Conservation (phyloP, 2,113 vertebrate species). For the Dolichotis patagonum region DNA sequence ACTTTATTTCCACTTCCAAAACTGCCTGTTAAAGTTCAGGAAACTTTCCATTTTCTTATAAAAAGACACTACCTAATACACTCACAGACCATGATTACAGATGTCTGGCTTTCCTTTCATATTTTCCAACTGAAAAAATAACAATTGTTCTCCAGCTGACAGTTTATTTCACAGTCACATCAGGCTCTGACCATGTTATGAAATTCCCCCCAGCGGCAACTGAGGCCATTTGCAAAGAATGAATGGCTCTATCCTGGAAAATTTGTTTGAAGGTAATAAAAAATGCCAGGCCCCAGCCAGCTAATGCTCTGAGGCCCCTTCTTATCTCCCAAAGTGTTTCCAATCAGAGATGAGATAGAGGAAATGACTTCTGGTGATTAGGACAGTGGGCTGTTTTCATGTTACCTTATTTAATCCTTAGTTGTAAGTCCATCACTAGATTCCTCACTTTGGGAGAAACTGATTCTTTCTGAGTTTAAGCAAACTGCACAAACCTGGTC, state of each 20-base stretch:
- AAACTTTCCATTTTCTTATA: slow-evolving; percentile 24
- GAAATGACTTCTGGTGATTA: not conserved
- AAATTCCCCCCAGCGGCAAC: slow-evolving; percentile 46
- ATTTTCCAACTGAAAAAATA: slow-evolving; percentile 61
- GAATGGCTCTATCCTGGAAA: slow-evolving; percentile 17
- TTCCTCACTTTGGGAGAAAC: not conserved
- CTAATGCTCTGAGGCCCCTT: not conserved
- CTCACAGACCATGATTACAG: slow-evolving; percentile 33
- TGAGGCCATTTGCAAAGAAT: slow-evolving; percentile 48
- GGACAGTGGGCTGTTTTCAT: not conserved
- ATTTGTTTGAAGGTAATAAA: not conserved
- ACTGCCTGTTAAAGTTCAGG: slow-evolving; percentile 18
- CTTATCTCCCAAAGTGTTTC: not conserved
- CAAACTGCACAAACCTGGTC: not conserved
- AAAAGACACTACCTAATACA: slow-evolving; percentile 47
- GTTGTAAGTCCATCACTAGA: not conserved
- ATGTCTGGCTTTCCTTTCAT: slow-evolving; percentile 24
- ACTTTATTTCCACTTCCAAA: slow-evolving; percentile 59
- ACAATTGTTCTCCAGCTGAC: slow-evolving; percentile 25
- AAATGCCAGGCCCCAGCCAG: not conserved
- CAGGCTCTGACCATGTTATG: not conserved
- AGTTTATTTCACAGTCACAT: slow-evolving; percentile 43
- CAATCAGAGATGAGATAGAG: not conserved
- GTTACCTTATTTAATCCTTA: not conserved
- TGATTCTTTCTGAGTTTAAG: not conserved